Percentiles rank a stretch among this genome's conserved stretches.
Conservation (phyloP, 1,140 invertebrate genomes). For the Eurosta solidaginis region DNA sequence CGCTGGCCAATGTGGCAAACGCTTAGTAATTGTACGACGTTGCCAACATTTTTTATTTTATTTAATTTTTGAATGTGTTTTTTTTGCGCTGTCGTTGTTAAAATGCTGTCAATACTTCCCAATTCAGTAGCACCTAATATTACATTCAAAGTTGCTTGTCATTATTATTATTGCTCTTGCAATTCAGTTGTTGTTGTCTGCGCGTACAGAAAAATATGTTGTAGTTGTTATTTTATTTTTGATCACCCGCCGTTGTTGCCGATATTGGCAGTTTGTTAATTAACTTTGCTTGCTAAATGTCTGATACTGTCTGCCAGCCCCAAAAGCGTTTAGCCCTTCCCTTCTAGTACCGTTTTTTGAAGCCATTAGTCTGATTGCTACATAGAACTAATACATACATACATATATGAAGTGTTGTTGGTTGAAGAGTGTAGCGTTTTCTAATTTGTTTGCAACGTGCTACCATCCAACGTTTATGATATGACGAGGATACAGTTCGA, state of each 20-base stretch:
- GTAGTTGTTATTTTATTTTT: background rate
- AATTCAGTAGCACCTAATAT: conserved; percentile 8
- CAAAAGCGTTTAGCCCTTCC: background rate
- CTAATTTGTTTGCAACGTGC: conserved; percentile 17
- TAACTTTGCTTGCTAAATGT: conserved; percentile 45
- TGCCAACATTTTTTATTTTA: background rate
- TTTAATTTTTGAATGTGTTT: background rate
- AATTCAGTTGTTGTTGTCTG: background rate
- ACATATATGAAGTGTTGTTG: background rate
- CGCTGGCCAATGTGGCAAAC: too few relatives aligned
- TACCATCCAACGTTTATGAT: background rate
- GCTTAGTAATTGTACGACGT: too few relatives aligned
- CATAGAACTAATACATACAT: too few relatives aligned
- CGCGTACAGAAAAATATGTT: background rate
- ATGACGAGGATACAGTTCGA: too few relatives aligned
- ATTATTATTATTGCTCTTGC: background rate
- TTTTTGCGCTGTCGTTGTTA: conserved; percentile 1
- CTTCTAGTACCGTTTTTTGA: too few relatives aligned
- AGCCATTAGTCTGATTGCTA: too few relatives aligned
- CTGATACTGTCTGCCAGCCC: conserved; percentile 2
- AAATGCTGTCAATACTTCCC: background rate
- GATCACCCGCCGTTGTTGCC: conserved; percentile 35
- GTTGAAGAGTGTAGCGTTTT: background rate
- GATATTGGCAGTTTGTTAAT: conserved; percentile 58
- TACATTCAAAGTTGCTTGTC: conserved; percentile 10